Percentiles rank a stretch among this genome's conserved stretches.
Conservation (phyloP, 2,113 vertebrate species). For the Macquaria ambigua region DNA sequence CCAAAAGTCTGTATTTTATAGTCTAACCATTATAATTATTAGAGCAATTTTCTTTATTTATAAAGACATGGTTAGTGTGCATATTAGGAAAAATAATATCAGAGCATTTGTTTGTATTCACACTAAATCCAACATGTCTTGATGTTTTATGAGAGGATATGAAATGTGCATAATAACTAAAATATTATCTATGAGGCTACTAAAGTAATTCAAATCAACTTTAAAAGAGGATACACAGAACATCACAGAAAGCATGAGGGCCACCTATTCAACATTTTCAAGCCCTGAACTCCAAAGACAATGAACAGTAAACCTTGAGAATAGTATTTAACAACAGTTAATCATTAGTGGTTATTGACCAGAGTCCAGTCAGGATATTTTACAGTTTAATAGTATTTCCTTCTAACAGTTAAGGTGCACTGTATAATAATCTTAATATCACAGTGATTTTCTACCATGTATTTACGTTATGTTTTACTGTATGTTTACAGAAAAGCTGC, state of each 20-base stretch:
- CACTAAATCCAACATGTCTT: not conserved
- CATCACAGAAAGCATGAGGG: not conserved
- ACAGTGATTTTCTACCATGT: not conserved
- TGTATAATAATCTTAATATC: not conserved
- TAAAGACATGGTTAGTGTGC: not conserved
- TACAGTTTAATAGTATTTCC: not conserved
- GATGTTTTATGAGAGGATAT: not conserved
- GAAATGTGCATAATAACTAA: not conserved
- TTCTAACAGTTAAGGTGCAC: not conserved
- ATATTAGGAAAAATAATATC: not conserved
- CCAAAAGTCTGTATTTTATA: not conserved
- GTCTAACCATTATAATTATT: not conserved
- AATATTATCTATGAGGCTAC: not conserved
- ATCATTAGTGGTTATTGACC: not conserved
- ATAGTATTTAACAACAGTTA: not conserved
- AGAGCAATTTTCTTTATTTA: not conserved
- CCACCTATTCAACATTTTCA: conserved; percentile 8
- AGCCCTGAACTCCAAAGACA: not conserved
- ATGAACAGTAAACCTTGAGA: not conserved
- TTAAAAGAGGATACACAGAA: not conserved
- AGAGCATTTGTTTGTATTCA: not conserved
- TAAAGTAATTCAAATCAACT: not conserved
- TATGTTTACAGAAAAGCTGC: conserved; percentile 90
- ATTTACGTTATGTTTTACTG: not conserved
- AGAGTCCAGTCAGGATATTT: not conserved